phyloP scores from a whole-genome alignment of 2,113 vertebrate species.

The Lagopus leucura region DNA sequence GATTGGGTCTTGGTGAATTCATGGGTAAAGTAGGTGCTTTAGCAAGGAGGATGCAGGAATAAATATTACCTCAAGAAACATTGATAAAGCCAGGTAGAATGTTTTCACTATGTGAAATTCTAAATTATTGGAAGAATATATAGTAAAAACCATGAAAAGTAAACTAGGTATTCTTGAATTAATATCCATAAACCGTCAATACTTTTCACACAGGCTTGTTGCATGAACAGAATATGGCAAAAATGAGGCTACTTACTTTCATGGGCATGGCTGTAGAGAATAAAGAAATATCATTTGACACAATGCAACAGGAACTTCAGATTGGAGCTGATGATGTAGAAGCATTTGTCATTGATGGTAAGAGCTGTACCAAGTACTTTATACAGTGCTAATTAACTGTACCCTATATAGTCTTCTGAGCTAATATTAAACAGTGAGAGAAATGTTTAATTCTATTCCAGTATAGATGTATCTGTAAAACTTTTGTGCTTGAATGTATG shows the following conservation, averaged over 20 bases:
- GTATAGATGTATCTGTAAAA: background rate
- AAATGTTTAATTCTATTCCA: background rate
- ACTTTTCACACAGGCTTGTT: slow-evolving; percentile 81
- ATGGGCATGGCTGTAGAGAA: slow-evolving; percentile 99
- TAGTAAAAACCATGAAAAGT: background rate
- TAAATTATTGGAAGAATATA: background rate
- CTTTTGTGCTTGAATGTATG: background rate
- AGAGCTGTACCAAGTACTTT: background rate
- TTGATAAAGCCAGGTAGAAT: background rate
- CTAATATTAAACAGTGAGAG: background rate
- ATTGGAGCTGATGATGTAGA: slow-evolving; percentile 94
- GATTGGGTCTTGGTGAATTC: background rate
- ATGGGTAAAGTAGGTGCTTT: background rate
- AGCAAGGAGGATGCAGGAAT: background rate
- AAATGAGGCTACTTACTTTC: slow-evolving; percentile 98
- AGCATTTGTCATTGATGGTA: slow-evolving; percentile 98
- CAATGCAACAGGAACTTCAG: slow-evolving; percentile 97
- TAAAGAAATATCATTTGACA: slow-evolving; percentile 97
- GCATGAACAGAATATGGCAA: slow-evolving; percentile 96
- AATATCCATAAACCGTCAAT: background rate
- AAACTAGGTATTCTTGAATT: background rate
- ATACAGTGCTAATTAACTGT: background rate
- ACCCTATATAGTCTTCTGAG: background rate
- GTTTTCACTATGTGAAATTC: background rate
- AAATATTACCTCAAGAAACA: background rate